phyloP scores from a whole-genome alignment of 1,140 invertebrate genomes.

The Muscidifurax raptorellus region DNA sequence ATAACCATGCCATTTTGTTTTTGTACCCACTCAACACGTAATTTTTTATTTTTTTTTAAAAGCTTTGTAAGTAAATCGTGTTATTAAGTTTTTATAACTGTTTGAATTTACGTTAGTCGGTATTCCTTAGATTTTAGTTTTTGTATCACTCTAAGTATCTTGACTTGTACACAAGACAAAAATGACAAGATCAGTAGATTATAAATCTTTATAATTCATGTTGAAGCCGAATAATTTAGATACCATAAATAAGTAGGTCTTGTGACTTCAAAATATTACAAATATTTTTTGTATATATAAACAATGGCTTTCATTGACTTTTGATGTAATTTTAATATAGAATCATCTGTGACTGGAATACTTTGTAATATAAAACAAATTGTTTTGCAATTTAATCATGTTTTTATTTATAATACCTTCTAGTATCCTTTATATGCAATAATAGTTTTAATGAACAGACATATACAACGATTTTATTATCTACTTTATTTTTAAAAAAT shows the following conservation, averaged over 20 bases:
- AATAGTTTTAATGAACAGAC: conserved; percentile 23
- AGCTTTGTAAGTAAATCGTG: conserved; percentile 9
- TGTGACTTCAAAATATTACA: conserved; percentile 23
- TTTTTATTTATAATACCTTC: conserved; percentile 22
- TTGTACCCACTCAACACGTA: background rate
- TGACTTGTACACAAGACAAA: conserved; percentile 24
- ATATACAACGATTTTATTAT: conserved; percentile 33
- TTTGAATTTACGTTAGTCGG: conserved; percentile 41
- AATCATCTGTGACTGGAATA: conserved; percentile 37
- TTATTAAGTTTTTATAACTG: conserved; percentile 29
- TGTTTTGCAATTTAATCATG: conserved; percentile 34
- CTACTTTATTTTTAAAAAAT: conserved; percentile 49
- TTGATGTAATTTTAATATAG: conserved; percentile 48
- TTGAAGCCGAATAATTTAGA: background rate
- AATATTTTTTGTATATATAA: conserved; percentile 48
- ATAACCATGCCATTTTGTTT: conserved; percentile 15
- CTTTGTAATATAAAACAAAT: conserved; percentile 49
- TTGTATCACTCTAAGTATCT: conserved; percentile 33
- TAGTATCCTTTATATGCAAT: background rate
- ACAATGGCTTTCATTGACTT: conserved; percentile 29
- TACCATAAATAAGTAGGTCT: conserved; percentile 17
- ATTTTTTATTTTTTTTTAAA: conserved; percentile 29
- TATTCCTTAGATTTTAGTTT: conserved; percentile 39
- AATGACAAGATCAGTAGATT: conserved; percentile 3
- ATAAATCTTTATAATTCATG: conserved; percentile 14